Conservation (phyloP, 2,113 vertebrate genomes). For the Muntiacus reevesi region DNA sequence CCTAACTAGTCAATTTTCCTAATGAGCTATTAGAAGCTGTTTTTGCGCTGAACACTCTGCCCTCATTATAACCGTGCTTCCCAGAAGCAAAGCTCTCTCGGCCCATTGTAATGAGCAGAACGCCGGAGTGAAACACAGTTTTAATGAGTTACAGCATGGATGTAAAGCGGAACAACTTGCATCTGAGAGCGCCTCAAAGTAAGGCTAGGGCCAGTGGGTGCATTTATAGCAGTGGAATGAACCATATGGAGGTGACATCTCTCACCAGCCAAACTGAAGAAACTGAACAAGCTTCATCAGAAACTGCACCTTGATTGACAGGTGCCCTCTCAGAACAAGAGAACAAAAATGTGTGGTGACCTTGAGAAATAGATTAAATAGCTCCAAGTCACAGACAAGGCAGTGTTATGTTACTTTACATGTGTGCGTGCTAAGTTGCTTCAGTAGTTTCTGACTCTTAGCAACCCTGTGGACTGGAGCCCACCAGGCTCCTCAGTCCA, state of each 20-base stretch:
- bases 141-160: slow-evolving; percentile 76
- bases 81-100: slow-evolving; percentile 69
- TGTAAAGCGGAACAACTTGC: slow-evolving; percentile 63
- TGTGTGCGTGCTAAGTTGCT: neutral
- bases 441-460: neutral
- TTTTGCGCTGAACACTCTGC: slow-evolving; percentile 76
- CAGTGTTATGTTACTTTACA: neutral
- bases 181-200: slow-evolving; percentile 72
- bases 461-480: neutral
- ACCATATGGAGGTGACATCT: neutral
- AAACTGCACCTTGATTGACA: accelerated
- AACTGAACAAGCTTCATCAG: neutral
- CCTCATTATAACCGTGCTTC: slow-evolving; percentile 78
- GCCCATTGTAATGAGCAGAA: slow-evolving; percentile 77
- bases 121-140: slow-evolving; percentile 50
- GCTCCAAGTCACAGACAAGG: neutral
- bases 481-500: neutral
- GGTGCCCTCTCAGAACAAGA: neutral
- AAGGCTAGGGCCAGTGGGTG: neutral
- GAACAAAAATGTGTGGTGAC: neutral
- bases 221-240: neutral
- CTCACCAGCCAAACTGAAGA: neutral
- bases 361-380: neutral
- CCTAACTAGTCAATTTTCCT: slow-evolving; percentile 75
- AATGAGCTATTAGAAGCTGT: slow-evolving; percentile 81